These are phyloP conservation scores for Takifugu bimaculatus DNA, from an alignment of 2,113 vertebrate genomes.

Conservation along the genomic window DNA sequence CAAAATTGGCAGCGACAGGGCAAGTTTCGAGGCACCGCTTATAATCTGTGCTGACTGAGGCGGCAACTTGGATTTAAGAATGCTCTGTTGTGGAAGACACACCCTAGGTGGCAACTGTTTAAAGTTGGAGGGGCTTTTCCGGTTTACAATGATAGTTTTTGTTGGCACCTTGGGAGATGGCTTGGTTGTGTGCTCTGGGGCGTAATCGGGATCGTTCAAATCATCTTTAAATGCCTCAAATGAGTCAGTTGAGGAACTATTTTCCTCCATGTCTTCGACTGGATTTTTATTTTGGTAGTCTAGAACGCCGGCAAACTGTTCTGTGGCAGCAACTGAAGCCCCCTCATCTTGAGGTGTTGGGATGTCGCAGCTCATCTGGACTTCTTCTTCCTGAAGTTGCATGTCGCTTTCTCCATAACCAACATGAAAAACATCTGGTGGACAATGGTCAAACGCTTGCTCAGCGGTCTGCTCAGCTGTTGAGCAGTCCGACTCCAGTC, in stretches of 20 bases:
- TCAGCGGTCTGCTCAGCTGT: not conserved
- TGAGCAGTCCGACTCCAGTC: constrained; percentile 48
- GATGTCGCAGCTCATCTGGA: constrained; percentile 32
- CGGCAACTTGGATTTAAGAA: constrained; percentile 36
- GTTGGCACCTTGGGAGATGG: constrained; percentile 5
- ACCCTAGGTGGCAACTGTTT: constrained; percentile 31
- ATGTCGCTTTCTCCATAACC: constrained; percentile 17
- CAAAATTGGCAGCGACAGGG: constrained; percentile 26
- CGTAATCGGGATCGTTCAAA: constrained; percentile 60
- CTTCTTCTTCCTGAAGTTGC: constrained; percentile 46
- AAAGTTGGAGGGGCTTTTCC: constrained; percentile 16
- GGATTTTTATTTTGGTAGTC: not conserved
- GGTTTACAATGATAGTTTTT: constrained; percentile 23
- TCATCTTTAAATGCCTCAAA: constrained; percentile 58
- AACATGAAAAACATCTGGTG: constrained; percentile 19
- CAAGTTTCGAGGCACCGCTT: constrained; percentile 5
- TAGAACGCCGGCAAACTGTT: constrained; percentile 36
- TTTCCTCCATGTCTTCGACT: constrained; percentile 15
- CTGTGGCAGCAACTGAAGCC: constrained; percentile 52
- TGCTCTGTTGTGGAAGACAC: constrained; percentile 15
- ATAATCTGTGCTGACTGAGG: constrained; percentile 1
- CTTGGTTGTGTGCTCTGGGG: constrained; percentile 34
- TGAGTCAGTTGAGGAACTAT: constrained; percentile 41
- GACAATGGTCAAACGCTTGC: not conserved
- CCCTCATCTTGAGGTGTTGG: constrained; percentile 18